A percentile compares a stretch with the other conserved stretches of the same genome.
phyloP scores from a whole-genome alignment of 37 sponge, comb jelly and placozoan species.

The Chondrilla cf. caribensis region DNA sequence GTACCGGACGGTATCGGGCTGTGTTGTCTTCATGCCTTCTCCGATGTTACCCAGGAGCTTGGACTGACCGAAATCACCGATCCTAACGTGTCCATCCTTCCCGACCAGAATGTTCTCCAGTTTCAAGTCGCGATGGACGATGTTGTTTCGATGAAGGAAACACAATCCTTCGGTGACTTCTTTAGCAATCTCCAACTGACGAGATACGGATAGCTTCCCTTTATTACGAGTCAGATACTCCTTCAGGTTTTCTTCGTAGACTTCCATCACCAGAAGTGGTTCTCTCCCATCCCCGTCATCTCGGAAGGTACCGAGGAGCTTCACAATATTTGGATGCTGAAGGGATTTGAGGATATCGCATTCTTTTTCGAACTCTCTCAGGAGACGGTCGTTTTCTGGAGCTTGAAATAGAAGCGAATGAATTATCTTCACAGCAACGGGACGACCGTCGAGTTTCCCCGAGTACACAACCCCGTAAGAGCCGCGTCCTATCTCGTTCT shows the following conservation, averaged over 20 bases:
- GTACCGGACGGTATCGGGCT: neutral
- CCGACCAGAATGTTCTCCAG: constrained; percentile 42
- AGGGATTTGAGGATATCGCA: neutral
- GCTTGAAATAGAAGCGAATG: neutral
- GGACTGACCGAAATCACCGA: constrained; percentile 55
- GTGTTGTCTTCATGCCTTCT: neutral
- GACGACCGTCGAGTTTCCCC: neutral
- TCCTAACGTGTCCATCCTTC: constrained; percentile 23
- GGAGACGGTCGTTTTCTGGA: neutral
- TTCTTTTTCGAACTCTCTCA: neutral
- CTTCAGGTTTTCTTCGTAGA: neutral
- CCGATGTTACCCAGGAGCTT: constrained; percentile 16
- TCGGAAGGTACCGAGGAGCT: neutral
- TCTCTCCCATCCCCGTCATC: neutral
- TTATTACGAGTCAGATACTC: constrained; percentile 1
- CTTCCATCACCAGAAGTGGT: constrained; percentile 9
- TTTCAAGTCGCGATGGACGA: constrained; percentile 14
- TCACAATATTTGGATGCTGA: constrained; percentile 2
- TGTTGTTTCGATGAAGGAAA: neutral
- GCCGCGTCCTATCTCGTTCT: constrained; percentile 1
- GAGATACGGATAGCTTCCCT: neutral
- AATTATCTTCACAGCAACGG: neutral
- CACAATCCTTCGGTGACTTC: neutral
- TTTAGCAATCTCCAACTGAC: neutral
- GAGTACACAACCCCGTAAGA: neutral